These are phyloP conservation scores for Drosophila sordidula DNA, from an alignment of 2,888 invertebrate genomes.

Conservation along the genomic window DNA sequence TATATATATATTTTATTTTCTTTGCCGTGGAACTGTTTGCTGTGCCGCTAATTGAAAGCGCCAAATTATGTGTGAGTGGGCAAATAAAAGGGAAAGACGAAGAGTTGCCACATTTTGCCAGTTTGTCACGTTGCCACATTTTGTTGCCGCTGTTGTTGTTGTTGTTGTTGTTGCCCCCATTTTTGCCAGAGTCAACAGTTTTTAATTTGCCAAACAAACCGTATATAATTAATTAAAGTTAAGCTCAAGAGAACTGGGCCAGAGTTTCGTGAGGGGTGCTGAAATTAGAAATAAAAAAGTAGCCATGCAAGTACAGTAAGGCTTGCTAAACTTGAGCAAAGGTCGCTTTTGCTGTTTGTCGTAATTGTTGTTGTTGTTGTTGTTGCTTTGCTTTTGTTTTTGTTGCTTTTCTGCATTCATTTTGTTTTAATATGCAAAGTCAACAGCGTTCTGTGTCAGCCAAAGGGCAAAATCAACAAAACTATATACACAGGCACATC, in stretches of 20 bases:
- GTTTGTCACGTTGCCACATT: slow-evolving; percentile 37
- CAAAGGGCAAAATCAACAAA: slow-evolving; percentile 78
- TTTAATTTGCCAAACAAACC: slow-evolving; percentile 78
- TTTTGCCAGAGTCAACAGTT: slow-evolving; percentile 74
- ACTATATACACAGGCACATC: slow-evolving; percentile 43
- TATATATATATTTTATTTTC: neutral
- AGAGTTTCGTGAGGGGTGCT: neutral
- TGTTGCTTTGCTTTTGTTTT: slow-evolving; percentile 11
- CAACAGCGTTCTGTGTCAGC: slow-evolving; percentile 76
- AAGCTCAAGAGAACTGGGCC: slow-evolving; percentile 36
- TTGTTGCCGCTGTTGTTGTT: slow-evolving; percentile 8
- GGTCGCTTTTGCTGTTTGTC: slow-evolving; percentile 30
- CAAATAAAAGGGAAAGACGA: slow-evolving; percentile 4
- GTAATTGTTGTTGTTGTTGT: too few species aligned
- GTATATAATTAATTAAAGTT: slow-evolving; percentile 73
- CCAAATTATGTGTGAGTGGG: slow-evolving; percentile 9
- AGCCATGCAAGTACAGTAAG: slow-evolving; percentile 65
- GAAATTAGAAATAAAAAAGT: slow-evolving; percentile 70
- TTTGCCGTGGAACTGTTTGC: slow-evolving; percentile 26
- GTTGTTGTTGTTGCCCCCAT: slow-evolving; percentile 36
- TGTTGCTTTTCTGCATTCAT: slow-evolving; percentile 68
- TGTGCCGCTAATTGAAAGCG: slow-evolving; percentile 63
- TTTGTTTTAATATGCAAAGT: slow-evolving; percentile 79
- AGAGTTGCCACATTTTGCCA: slow-evolving; percentile 31
- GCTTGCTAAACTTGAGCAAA: slow-evolving; percentile 35